phyloP scores from a whole-genome alignment of 2,797 vertebrate genomes.

The Todus mexicanus region DNA sequence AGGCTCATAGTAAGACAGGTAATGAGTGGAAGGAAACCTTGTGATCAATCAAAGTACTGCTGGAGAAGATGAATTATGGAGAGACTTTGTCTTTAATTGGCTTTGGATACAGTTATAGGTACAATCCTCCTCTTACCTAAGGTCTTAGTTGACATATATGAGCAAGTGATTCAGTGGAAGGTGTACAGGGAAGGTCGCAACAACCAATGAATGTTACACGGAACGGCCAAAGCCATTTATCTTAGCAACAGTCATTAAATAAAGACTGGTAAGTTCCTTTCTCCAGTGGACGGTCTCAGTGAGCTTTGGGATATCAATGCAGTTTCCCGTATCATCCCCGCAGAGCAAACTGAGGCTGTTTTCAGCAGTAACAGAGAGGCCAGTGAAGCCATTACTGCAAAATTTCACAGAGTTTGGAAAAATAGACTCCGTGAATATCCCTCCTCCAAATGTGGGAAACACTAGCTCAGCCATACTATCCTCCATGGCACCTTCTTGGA shows the following conservation, averaged over 20 bases:
- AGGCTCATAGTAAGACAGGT: neutral
- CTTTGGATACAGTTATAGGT: neutral
- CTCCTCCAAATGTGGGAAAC: conserved; percentile 9
- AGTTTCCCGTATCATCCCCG: neutral
- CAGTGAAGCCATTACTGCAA: neutral
- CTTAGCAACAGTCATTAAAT: neutral
- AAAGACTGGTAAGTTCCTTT: neutral
- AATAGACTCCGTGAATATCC: neutral
- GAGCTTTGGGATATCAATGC: neutral
- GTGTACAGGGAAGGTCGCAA: neutral
- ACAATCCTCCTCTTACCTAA: neutral
- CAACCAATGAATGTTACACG: neutral
- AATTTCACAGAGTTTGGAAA: neutral
- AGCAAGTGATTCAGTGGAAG: neutral
- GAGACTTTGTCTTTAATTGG: neutral
- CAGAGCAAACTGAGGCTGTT: neutral
- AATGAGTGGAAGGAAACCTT: neutral
- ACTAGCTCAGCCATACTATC: conserved; percentile 1
- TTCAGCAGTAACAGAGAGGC: neutral
- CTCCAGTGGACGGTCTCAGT: neutral
- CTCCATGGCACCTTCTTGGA: conserved; percentile 38
- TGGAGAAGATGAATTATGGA: neutral
- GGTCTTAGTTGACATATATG: neutral
- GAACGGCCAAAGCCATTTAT: neutral
- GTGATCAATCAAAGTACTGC: neutral